Base-by-base conservation (phyloP, 2,888 invertebrate genomes). In the Zaprionus obscuricornis region DNA sequence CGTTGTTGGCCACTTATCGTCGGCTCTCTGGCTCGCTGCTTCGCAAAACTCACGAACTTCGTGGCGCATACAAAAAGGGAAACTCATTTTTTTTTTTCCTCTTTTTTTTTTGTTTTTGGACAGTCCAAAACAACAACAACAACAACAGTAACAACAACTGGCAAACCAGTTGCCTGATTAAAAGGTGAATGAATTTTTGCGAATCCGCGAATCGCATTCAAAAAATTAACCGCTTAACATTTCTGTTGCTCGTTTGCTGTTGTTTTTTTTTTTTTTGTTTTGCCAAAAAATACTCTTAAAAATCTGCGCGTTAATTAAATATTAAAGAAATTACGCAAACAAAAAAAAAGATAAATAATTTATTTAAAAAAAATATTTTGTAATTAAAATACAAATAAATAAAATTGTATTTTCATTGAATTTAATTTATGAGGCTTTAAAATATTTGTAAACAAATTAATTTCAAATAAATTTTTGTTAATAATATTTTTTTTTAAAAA, bases 101-200 rank as follows among this genome's bases (percentile, higher is more conserved):
- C n/a, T n/a, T n/a, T n/a, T n/a, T n/a, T n/a, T n/a, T n/a, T n/a
- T n/a, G n/a, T n/a, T n/a, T n/a, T n/a, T n/a, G n/a, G n/a, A n/a
- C n/a, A n/a, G n/a, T n/a, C n/a, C n/a, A 54, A 51, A 58, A 33
- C 29, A 57, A 50, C 16, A 43, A 39, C 2, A 45, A 31, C 26
- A 42, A 37, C 34, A 51, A 66, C 43, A 54, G 54, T 55, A 39
- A 8, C 22, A 46, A 52, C 26, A 51, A 40, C 17, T 22, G 31
- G n/a, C 46, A 66, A 73, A 74, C 67, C 66, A 70, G 85, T 81
- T 82, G 59, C 49, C 56, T 73, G 82, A 77, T 81, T 81, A 81
- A 81, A 84, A 81, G 81, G 85, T 84, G 81, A 81, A 81, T 81
- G 81, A 81, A 84, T 77, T 74, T n/a, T n/a, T 51, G 63, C 64